A percentile compares a stretch with the other conserved stretches of the same genome.
Conservation (phyloP, 2,888 invertebrate species). For the Torymus auratus region DNA sequence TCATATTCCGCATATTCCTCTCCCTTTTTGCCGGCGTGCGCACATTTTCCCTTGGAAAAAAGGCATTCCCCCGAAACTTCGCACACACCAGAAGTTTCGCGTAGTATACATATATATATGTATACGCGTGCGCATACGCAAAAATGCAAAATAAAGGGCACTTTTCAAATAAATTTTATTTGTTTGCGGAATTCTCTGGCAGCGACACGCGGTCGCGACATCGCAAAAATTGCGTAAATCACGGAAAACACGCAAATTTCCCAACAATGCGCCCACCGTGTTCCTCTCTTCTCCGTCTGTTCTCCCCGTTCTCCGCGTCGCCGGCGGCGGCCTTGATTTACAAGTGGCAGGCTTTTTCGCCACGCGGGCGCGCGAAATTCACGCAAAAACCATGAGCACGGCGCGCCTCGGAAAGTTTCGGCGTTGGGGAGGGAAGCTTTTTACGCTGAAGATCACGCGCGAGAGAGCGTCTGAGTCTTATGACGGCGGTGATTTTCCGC, state of each 20-base stretch:
- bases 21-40: too few species aligned
- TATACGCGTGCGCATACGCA: neutral
- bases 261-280: constrained; percentile 39
- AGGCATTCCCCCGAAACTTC: constrained; percentile 6
- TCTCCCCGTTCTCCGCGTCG: constrained; percentile 30
- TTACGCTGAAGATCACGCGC: too few species aligned
- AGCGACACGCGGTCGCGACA: constrained; percentile 43
- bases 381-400: too few species aligned
- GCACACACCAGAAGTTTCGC: constrained; percentile 19
- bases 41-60: neutral
- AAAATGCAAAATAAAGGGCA: constrained; percentile 23
- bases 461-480: neutral
- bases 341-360: constrained; percentile 24
- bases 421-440: too few species aligned
- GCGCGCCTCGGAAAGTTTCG: too few species aligned
- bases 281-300: constrained; percentile 51
- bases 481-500: neutral
- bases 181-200: constrained; percentile 24
- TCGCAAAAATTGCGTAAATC: constrained; percentile 54
- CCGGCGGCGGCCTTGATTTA: constrained; percentile 52
- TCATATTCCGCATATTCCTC: too few species aligned
- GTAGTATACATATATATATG: too few species aligned
- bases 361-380: too few species aligned
- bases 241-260: constrained; percentile 52
- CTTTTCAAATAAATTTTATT: constrained; percentile 45